Evolutionary conservation across 2,888 invertebrate genomes (phyloP).

Genomic region (Orgyia antiqua): DNA sequence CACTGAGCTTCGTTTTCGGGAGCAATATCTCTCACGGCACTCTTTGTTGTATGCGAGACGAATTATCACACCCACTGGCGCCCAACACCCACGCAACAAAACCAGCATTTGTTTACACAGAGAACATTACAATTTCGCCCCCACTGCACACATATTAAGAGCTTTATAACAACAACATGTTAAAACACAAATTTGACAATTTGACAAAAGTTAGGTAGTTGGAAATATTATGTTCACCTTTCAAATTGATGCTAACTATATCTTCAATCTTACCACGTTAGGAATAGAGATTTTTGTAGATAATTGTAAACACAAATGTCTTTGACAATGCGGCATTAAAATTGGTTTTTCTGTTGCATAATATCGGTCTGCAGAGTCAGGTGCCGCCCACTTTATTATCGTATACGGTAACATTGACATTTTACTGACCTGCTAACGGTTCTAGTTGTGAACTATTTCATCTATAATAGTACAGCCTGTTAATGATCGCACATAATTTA

Average conservation of each 20-base stretch:
- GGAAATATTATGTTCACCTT: conserved; percentile 35
- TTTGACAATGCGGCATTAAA: conserved; percentile 27
- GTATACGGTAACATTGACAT: conserved; percentile 18
- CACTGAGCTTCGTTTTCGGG: conserved; percentile 52
- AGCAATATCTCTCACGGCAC: conserved; percentile 60
- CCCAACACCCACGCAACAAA: conserved; percentile 51
- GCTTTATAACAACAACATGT: conserved; percentile 30
- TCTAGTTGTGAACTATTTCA: conserved; percentile 29
- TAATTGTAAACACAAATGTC: conserved; percentile 27
- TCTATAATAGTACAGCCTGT: no score
- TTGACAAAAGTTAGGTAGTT: conserved; percentile 59
- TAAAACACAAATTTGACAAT: conserved; percentile 47
- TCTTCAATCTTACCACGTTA: conserved; percentile 44
- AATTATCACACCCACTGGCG: conserved; percentile 75
- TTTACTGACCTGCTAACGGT: conserved; percentile 24
- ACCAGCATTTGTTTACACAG: conserved; percentile 39
- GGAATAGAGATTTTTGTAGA: conserved; percentile 35
- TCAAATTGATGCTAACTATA: conserved; percentile 54
- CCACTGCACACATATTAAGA: conserved; percentile 40
- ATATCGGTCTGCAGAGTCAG: conserved; percentile 33
- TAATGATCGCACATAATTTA: no score
- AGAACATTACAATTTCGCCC: conserved; percentile 44
- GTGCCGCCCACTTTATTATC: conserved; percentile 41
- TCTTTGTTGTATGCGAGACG: conserved; percentile 70
- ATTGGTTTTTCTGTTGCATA: conserved; percentile 49